These are phyloP conservation scores for Coenonympha arcania DNA, from an alignment of 2,888 invertebrate species.

Conservation along the genomic window DNA sequence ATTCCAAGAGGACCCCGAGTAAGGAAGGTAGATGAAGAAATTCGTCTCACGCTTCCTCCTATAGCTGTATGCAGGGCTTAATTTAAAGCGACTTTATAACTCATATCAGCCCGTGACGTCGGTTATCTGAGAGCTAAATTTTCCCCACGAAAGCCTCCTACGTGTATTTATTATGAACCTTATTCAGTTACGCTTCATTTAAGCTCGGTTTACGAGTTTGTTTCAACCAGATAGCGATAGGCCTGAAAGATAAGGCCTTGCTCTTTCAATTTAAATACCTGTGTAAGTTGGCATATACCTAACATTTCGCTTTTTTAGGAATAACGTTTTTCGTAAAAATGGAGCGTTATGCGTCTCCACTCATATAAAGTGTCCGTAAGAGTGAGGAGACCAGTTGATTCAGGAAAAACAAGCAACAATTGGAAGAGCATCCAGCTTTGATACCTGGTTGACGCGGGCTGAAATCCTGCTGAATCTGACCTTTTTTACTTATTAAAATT, in stretches of 20 bases:
- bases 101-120: conserved; percentile 19
- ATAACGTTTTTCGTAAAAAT: too few species aligned
- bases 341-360: too few species aligned
- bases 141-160: conserved; percentile 8
- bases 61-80: neutral
- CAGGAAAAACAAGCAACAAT: too few species aligned
- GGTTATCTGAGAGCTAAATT: conserved; percentile 19
- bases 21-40: neutral
- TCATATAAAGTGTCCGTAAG: too few species aligned
- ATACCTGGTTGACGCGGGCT: too few species aligned
- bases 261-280: neutral
- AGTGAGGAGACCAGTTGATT: too few species aligned
- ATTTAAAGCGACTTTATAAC: conserved; percentile 19
- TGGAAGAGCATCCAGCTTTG: too few species aligned
- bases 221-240: conserved; percentile 4
- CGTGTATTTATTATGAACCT: conserved; percentile 13
- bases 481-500: too few species aligned
- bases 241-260: neutral
- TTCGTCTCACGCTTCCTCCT: neutral
- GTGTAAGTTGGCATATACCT: too few species aligned
- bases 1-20: too few species aligned
- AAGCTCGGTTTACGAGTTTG: conserved; percentile 2
- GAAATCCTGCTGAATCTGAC: too few species aligned
- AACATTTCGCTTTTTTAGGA: too few species aligned
- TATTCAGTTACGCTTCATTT: conserved; percentile 7